Evolutionary conservation across 2,888 invertebrate genomes (phyloP), one percentile per base, ranked within the genome.

Genomic region (Atherix ibis): DNA sequence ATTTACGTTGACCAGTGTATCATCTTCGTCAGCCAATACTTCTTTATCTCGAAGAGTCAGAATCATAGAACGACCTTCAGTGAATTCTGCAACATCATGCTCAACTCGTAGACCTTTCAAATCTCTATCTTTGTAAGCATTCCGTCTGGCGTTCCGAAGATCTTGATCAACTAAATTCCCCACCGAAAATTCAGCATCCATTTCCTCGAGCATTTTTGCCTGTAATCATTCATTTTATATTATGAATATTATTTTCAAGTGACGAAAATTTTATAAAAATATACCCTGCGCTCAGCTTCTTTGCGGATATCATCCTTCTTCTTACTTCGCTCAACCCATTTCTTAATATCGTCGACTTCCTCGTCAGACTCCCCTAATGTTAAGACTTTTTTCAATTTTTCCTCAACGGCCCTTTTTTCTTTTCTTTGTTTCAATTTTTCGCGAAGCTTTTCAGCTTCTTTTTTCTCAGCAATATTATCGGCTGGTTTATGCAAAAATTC

Each of bases 181-280:
- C 40, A 92, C 76, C 18, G 92, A 94, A 68, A 95, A 94, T 56
- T 85, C 91, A 44, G 75, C 82, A 62, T 97, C 97, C 68, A 97
- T 71, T 62, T 95, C 91, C 61, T 94, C 89, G 51, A 97, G 59
- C 67, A 85, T 71, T 56, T 88, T 89, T 15, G 91, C 95, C 87
- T 84, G 53, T 5, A 48, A 36, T 38, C 46, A 46, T 28, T 3
- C 13, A 13, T 28, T 14, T 3, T n/a, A n/a, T n/a, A n/a, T 19
- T n/a, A n/a, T 12, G 5, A 19, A 8, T 19, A 19, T 8, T 19
- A 8, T 19, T 19, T 19, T 19, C n/a, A 25, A 25, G 4, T 25
- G 10, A 25, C 10, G 4, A 25, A 19, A 9, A 17, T 3, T n/a
- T 28, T 26, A 13, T n/a, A 22, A 18, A 3, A 6, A 34, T 17